These are phyloP conservation scores for Ceuthmochares aereus DNA, from an alignment of 2,113 vertebrate genomes.

Conservation along the genomic window DNA sequence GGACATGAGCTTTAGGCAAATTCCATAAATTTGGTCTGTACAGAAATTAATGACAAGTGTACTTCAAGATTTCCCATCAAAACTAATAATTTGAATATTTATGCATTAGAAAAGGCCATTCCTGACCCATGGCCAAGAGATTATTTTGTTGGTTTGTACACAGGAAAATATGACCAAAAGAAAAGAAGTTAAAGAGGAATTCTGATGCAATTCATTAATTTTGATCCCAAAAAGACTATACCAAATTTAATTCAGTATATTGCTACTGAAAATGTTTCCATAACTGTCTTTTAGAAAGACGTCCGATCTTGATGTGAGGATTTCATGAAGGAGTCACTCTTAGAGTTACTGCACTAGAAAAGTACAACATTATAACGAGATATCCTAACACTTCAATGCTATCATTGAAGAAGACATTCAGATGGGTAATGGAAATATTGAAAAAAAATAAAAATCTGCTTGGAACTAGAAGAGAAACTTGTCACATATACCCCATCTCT, in stretches of 20 bases:
- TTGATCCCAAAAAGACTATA: not conserved
- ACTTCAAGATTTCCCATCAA: not conserved
- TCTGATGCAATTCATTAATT: not conserved
- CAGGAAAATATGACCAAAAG: not conserved
- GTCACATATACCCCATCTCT: not conserved
- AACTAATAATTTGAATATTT: conserved; percentile 32
- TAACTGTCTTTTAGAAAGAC: not conserved
- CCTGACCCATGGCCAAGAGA: not conserved
- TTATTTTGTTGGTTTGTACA: not conserved
- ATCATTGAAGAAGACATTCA: not conserved
- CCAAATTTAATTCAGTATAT: not conserved
- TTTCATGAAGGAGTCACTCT: not conserved
- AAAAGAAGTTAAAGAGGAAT: not conserved
- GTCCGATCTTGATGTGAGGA: not conserved
- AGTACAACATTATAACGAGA: not conserved
- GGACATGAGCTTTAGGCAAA: conserved; percentile 37
- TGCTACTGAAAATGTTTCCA: not conserved
- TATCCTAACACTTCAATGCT: not conserved
- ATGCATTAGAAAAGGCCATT: conserved; percentile 30
- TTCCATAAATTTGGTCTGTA: conserved; percentile 18
- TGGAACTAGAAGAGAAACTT: not conserved
- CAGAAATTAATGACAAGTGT: conserved; percentile 40
- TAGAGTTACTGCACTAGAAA: not conserved
- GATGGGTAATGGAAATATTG: not conserved
- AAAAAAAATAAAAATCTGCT: not conserved